Evolutionary conservation across 2,888 invertebrate species (phyloP).

Genomic region (Chrysina gloriosa): DNA sequence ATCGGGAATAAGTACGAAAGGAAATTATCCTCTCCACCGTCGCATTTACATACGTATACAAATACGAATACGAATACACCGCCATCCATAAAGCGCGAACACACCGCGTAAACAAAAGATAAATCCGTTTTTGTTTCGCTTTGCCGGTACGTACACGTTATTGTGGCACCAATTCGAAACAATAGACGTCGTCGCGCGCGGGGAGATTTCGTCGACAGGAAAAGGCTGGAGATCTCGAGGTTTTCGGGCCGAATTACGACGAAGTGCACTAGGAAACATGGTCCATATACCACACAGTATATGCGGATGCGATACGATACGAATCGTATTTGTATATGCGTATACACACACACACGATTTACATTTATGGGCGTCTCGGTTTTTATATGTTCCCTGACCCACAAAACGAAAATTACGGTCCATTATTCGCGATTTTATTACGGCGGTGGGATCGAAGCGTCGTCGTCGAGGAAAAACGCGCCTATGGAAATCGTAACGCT

Average conservation of each 20-base stretch:
- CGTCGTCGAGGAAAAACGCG: too few species aligned
- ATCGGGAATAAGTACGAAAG: neutral
- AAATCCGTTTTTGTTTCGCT: slow-evolving; percentile 14
- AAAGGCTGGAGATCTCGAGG: slow-evolving; percentile 21
- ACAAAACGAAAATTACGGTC: slow-evolving; percentile 19
- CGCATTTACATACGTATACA: slow-evolving; percentile 3
- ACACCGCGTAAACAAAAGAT: slow-evolving; percentile 16
- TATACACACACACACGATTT: neutral
- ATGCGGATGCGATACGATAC: neutral
- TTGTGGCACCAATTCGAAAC: slow-evolving; percentile 9
- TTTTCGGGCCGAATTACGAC: slow-evolving; percentile 1
- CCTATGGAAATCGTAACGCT: too few species aligned
- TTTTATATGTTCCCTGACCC: slow-evolving; percentile 33
- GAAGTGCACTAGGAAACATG: slow-evolving; percentile 18
- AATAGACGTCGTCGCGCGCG: slow-evolving; percentile 24
- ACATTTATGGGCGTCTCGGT: slow-evolving; percentile 6
- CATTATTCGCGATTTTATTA: slow-evolving; percentile 20
- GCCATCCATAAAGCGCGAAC: neutral
- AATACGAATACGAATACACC: neutral
- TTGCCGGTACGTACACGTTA: neutral
- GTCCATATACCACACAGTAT: slow-evolving; percentile 7
- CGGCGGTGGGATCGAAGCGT: neutral
- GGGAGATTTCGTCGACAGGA: neutral
- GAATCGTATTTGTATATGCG: neutral
- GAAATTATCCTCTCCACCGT: neutral